phyloP scores from a whole-genome alignment of 2,113 vertebrate species.

The Psephotus haematonotus region DNA sequence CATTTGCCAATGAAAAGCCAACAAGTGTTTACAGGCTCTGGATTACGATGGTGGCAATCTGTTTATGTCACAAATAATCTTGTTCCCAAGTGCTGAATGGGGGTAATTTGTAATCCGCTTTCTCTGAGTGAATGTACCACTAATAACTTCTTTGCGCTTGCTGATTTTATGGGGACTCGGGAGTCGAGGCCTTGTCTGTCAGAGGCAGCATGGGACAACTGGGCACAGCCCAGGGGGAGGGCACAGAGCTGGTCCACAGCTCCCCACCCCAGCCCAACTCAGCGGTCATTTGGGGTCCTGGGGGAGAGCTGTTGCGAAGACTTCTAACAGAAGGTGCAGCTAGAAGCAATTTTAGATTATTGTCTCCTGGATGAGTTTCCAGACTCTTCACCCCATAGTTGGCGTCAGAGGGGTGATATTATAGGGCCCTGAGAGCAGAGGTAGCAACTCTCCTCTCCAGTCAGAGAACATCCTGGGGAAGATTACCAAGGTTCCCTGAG shows the following conservation, averaged over 20 bases:
- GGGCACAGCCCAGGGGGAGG: background rate
- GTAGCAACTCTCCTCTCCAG: background rate
- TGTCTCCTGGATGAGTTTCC: background rate
- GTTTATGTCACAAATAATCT: constrained; percentile 53
- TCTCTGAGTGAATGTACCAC: background rate
- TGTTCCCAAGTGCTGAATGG: background rate
- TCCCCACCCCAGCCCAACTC: accelerated
- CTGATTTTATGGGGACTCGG: background rate
- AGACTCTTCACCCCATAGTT: background rate
- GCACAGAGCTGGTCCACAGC: background rate
- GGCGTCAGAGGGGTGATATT: background rate
- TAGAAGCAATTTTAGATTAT: background rate
- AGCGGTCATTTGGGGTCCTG: background rate
- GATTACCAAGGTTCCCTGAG: background rate
- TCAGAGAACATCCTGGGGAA: background rate
- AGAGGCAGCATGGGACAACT: background rate
- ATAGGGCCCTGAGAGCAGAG: background rate
- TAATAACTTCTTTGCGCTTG: background rate
- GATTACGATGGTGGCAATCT: constrained; percentile 45
- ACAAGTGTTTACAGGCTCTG: constrained; percentile 15
- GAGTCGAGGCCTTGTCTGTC: background rate
- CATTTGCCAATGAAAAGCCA: background rate
- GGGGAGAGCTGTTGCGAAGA: background rate
- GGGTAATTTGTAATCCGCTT: constrained; percentile 34
- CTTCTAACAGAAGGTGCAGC: background rate